Percentiles rank a stretch among this genome's conserved stretches.
These are phyloP conservation scores for Drosophila atroscutellata DNA, from an alignment of 2,888 invertebrate genomes.

Conservation along the genomic window DNA sequence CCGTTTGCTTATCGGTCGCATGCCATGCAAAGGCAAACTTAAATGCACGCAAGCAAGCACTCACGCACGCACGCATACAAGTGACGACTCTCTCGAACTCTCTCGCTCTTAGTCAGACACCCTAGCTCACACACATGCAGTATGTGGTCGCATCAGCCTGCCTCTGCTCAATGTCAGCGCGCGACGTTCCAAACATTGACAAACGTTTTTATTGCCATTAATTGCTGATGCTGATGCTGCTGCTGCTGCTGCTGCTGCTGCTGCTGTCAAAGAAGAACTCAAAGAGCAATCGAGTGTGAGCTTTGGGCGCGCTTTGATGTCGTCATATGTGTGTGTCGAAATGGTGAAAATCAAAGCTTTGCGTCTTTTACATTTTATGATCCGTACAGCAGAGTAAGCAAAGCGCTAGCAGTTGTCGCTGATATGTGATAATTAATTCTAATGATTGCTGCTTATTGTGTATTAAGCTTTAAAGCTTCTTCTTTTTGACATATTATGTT, in stretches of 20 bases:
- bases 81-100: conserved; percentile 6
- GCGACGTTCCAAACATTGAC: conserved; percentile 45
- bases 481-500: conserved; percentile 2
- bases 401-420: neutral
- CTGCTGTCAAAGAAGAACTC: conserved; percentile 44
- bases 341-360: conserved; percentile 49
- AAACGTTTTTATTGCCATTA: conserved; percentile 61
- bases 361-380: conserved; percentile 11
- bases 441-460: conserved; percentile 4
- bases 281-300: conserved; percentile 28
- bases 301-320: conserved; percentile 41
- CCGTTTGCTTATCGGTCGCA: conserved; percentile 67
- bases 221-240: conserved; percentile 29
- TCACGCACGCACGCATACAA: conserved; percentile 4
- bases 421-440: conserved; percentile 21
- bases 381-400: conserved; percentile 5
- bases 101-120: neutral
- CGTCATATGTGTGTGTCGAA: conserved; percentile 13
- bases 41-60: conserved; percentile 13
- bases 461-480: conserved; percentile 14
- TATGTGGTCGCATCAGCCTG: conserved; percentile 1
- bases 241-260: conserved; percentile 24
- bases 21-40: conserved; percentile 40
- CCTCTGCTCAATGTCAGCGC: conserved; percentile 46
- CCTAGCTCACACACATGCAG: neutral